Percentiles rank a stretch among this genome's conserved stretches.
These are phyloP conservation scores for Tichodroma muraria DNA, from an alignment of 2,113 vertebrate genomes.

Conservation along the genomic window DNA sequence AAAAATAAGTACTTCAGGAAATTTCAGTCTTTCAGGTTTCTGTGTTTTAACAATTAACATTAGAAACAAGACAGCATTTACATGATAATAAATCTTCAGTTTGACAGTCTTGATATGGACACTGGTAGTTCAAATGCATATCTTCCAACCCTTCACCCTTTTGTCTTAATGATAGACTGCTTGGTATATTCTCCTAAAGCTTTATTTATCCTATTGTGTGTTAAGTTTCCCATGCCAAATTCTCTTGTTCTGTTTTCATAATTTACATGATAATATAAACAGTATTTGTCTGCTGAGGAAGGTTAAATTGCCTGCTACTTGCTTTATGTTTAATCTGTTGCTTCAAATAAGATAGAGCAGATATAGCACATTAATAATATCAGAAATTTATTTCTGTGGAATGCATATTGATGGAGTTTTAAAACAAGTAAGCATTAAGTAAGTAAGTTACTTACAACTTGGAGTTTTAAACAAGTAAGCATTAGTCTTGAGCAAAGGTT, in stretches of 20 bases:
- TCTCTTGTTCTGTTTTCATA: conserved; percentile 23
- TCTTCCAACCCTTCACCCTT: not conserved
- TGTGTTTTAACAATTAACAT: not conserved
- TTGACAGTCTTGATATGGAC: not conserved
- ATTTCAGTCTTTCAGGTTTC: not conserved
- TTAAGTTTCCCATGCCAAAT: not conserved
- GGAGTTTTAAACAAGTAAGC: not conserved
- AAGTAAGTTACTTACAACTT: too few species aligned
- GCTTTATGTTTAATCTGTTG: not conserved
- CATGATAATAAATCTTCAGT: not conserved
- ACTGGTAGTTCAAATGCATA: not conserved
- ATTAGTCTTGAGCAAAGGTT: not conserved
- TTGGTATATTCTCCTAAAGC: not conserved
- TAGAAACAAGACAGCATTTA: not conserved
- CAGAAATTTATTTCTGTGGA: not conserved
- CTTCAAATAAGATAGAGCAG: not conserved
- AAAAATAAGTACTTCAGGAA: not conserved
- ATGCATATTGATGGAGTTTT: not conserved
- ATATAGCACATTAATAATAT: not conserved
- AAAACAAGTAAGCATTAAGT: not conserved
- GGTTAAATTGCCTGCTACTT: conserved; percentile 2
- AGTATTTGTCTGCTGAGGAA: not conserved
- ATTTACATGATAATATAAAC: conserved; percentile 32
- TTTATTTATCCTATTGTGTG: conserved; percentile 9
- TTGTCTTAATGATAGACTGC: not conserved